These are phyloP conservation scores for Tenthredo livida DNA, from an alignment of 2,888 invertebrate species.

Conservation along the genomic window DNA sequence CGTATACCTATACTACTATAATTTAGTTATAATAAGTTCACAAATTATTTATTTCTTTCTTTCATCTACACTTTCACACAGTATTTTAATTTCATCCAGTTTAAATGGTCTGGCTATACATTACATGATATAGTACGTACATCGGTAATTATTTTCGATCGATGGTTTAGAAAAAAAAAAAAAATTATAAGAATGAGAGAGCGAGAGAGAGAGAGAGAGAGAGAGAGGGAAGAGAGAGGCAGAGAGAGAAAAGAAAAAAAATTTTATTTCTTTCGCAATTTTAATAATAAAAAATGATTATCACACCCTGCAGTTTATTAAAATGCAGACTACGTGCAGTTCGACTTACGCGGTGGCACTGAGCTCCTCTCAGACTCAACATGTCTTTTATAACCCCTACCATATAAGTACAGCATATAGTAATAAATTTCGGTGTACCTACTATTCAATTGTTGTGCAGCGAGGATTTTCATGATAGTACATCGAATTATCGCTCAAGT, in stretches of 20 bases:
- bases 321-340: constrained; percentile 23
- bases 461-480: neutral
- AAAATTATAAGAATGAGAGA: no score
- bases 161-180: neutral
- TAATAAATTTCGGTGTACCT: neutral
- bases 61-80: neutral
- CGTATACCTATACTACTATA: neutral
- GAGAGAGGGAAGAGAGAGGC: no score
- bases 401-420: constrained; percentile 8
- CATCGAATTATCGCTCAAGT: neutral
- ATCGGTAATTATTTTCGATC: neutral
- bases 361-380: constrained; percentile 62
- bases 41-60: neutral
- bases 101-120: neutral
- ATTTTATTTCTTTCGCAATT: neutral
- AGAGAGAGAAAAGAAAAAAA: no score
- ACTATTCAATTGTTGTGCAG: neutral
- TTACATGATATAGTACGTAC: neutral
- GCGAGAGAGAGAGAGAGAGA: no score
- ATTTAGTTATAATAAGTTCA: neutral
- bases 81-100: neutral
- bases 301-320: neutral
- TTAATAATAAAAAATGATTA: neutral
- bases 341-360: constrained; percentile 61
- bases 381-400: constrained; percentile 65